phyloP scores from a whole-genome alignment of 2,888 invertebrate species.

The Pseudoips prasinana region DNA sequence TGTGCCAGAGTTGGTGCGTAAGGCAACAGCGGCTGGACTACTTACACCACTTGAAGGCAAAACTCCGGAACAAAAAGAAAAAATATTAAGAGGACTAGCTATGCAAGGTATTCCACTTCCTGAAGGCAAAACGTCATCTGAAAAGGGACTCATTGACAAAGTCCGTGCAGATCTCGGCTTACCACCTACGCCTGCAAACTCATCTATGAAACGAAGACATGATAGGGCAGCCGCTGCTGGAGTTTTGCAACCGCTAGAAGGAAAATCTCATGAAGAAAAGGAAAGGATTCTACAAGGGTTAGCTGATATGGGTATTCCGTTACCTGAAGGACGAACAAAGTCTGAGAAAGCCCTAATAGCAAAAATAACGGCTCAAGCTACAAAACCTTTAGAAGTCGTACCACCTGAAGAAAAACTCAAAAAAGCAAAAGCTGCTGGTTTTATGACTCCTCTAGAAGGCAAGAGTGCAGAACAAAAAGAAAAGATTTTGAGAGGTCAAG shows the following conservation, averaged over 20 bases:
- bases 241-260: conserved; percentile 23
- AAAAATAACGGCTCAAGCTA: conserved; percentile 1
- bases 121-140: conserved; percentile 8
- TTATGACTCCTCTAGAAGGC: conserved; percentile 5
- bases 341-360: conserved; percentile 9
- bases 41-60: too few species aligned
- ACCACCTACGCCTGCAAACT: conserved; percentile 8
- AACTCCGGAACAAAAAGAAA: too few species aligned
- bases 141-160: conserved; percentile 23
- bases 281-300: conserved; percentile 28
- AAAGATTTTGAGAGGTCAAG: background rate
- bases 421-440: too few species aligned
- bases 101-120: too few species aligned
- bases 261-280: conserved; percentile 27
- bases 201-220: background rate
- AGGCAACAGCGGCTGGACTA: too few species aligned
- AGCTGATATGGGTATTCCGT: conserved; percentile 30
- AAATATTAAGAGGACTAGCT: too few species aligned
- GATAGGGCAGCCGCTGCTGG: conserved; percentile 18
- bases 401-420: too few species aligned
- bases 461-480: conserved; percentile 4
- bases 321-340: conserved; percentile 13
- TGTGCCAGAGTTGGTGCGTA: too few species aligned
- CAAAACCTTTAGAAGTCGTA: background rate
- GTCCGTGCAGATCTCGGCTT: conserved; percentile 22